Evolutionary conservation across 2,113 vertebrate species (phyloP).

Genomic region (Tenebrosternarchus preto): DNA sequence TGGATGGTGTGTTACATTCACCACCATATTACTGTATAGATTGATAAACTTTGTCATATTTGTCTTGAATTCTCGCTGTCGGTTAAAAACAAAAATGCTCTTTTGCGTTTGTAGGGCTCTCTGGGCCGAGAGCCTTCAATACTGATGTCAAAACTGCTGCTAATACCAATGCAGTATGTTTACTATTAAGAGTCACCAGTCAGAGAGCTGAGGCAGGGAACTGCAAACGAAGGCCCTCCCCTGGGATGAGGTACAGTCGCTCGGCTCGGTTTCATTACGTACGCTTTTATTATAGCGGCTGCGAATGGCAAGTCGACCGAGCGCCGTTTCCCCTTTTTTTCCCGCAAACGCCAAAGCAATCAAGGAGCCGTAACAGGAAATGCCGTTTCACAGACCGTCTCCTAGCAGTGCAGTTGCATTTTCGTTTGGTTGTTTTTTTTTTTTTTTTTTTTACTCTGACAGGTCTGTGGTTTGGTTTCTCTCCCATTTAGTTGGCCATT

Average conservation of each 20-base stretch:
- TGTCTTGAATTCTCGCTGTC: constrained; percentile 1
- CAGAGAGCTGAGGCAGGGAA: constrained; percentile 11
- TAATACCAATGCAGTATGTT: neutral
- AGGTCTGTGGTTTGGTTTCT: constrained; percentile 42
- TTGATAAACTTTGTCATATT: neutral
- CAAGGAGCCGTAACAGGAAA: constrained; percentile 41
- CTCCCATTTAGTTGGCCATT: constrained; percentile 43
- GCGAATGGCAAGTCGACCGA: constrained; percentile 43
- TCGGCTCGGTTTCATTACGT: constrained; percentile 43
- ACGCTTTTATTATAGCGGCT: constrained; percentile 38
- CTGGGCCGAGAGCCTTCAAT: neutral
- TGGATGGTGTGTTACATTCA: constrained; percentile 8
- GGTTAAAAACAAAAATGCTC: constrained; percentile 3
- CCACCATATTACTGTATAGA: neutral
- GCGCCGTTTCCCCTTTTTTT: constrained; percentile 35
- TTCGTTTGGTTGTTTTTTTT: too few relatives aligned
- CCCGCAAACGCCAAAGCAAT: constrained; percentile 17
- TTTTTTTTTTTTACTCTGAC: constrained; percentile 32
- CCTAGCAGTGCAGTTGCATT: constrained; percentile 37
- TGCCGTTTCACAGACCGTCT: constrained; percentile 53
- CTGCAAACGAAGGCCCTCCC: constrained; percentile 20
- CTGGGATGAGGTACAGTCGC: constrained; percentile 21
- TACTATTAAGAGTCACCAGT: constrained; percentile 5
- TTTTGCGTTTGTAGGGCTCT: constrained; percentile 13
- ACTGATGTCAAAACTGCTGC: constrained; percentile 20